Conservation (phyloP, 2,113 vertebrate species). For the Andinoacara biseriatus region DNA sequence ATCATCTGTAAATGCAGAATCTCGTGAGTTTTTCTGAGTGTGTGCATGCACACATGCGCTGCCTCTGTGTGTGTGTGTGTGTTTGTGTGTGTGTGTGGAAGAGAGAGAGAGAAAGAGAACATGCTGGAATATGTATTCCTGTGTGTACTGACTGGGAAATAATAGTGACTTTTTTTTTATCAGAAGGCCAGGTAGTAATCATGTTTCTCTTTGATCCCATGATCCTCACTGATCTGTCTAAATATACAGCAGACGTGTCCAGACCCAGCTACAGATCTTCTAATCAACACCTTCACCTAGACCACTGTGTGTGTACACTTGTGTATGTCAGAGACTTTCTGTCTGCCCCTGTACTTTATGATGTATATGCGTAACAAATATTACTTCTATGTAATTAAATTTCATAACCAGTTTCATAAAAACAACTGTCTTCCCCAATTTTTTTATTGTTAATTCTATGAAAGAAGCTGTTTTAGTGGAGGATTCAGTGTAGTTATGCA, state of each 20-base stretch:
- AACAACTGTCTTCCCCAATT: neutral
- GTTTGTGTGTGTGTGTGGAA: neutral
- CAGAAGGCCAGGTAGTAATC: conserved; percentile 78
- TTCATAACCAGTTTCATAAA: neutral
- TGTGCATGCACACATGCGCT: neutral
- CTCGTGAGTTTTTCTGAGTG: neutral
- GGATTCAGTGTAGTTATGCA: neutral
- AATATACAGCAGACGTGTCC: conserved; percentile 77
- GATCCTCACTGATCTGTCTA: conserved; percentile 75
- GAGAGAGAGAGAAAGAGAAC: neutral
- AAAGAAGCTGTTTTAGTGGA: neutral
- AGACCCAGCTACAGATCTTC: conserved; percentile 57
- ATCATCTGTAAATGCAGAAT: conserved; percentile 16
- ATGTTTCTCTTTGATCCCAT: conserved; percentile 81
- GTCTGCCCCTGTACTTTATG: conserved; percentile 13
- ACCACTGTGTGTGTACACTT: conserved; percentile 12
- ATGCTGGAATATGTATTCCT: conserved; percentile 21
- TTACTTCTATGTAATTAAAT: conserved; percentile 1
- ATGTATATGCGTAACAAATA: neutral
- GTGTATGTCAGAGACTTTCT: conserved; percentile 5
- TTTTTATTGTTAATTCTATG: neutral
- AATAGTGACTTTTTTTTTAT: conserved; percentile 77
- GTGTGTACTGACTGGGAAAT: conserved; percentile 79
- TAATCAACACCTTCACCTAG: conserved; percentile 64
- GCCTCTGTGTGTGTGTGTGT: neutral